Evolutionary conservation across 2,888 invertebrate genomes (phyloP).

Genomic region (Drosophila sordidapex): DNA sequence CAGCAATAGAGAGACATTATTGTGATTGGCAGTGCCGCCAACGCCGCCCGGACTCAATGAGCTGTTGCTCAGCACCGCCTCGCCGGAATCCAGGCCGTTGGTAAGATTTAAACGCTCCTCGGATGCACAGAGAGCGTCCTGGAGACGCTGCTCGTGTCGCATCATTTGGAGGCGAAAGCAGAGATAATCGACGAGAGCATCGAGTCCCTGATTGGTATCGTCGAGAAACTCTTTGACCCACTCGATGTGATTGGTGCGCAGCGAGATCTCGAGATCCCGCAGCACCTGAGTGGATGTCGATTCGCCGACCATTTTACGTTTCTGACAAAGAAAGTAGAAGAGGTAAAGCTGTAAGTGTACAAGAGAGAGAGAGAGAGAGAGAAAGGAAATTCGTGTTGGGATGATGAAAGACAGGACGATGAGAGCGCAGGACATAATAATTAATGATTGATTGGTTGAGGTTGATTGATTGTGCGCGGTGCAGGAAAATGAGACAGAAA

Average conservation of each 20-base stretch:
- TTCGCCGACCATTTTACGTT: conserved; percentile 98
- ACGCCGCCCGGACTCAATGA: conserved; percentile 77
- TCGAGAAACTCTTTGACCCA: conserved; percentile 99
- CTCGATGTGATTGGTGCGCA: conserved; percentile 99
- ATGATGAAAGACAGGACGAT: conserved; percentile 34
- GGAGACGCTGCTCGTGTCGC: conserved; percentile 94
- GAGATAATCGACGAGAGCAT: conserved; percentile 98
- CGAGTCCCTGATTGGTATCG: conserved; percentile 97
- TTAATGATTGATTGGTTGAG: conserved; percentile 26
- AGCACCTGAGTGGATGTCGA: conserved; percentile 99
- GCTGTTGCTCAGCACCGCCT: conserved; percentile 84
- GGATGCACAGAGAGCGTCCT: conserved; percentile 90
- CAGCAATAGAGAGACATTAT: conserved; percentile 65
- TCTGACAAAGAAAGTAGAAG: conserved; percentile 89
- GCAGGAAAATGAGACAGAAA: conserved; percentile 37
- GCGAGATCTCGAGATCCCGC: conserved; percentile 98
- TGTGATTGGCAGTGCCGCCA: conserved; percentile 41
- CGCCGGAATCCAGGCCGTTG: conserved; percentile 63
- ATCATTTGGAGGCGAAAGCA: conserved; percentile 97
- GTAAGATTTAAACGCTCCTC: conserved; percentile 89
- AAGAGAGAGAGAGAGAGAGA: conserved; percentile 42
- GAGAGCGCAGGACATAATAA: conserved; percentile 29
- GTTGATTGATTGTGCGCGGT: conserved; percentile 34
- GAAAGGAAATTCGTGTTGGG: conserved; percentile 26
- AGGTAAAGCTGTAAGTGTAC: conserved; percentile 84